Base-by-base conservation (phyloP, 2,888 invertebrate species). In the Deilephila elpenor region DNA sequence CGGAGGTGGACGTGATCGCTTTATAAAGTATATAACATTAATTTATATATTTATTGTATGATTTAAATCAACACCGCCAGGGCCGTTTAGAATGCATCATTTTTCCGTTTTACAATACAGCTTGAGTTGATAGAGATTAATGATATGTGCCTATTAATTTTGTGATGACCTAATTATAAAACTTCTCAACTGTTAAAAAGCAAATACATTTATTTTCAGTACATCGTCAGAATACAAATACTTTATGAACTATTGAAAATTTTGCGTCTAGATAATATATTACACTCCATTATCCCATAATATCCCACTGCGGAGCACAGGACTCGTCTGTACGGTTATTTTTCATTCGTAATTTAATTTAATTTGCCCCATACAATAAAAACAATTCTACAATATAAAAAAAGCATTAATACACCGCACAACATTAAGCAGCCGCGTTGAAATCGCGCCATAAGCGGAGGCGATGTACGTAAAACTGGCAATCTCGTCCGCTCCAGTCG, bases 391-490 rank as follows among this genome's bases (percentile, higher is more conserved):
- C 5, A 61, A 61, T 32, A 25, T 25, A 25, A 62, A 64, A 44
- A 64, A 64, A 64, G 8, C 34, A 56, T 7, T n/a, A 62, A 62
- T 34, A 37, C 11, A 8, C n/a, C 37, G 64, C 64, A 44, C 20
- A 44, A 64, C 6, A 44, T 64, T 37, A 37, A 44, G 20, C 44
- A 20, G 44, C 44, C 37, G 44, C 37, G 20, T 64, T 20, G 20
- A 64, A 64, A 64, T 64, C 44, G 64, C 44, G 37, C 64, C 44
- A 64, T 64, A 64, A 64, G 64, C 51, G 17, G 25, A 51, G 44
- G 51, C 25, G 51, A 51, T 67, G 51, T 67, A 67, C 67, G 25
- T 67, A 51, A 67, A 67, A 67, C 67, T 67, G 51, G 25, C 67
- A 51, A 67, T 67, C 51, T 51, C 17, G 67, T 51, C 51, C 72